Evolutionary conservation across 1,140 invertebrate species (phyloP).

Genomic region (Sesamia nonagrioides): DNA sequence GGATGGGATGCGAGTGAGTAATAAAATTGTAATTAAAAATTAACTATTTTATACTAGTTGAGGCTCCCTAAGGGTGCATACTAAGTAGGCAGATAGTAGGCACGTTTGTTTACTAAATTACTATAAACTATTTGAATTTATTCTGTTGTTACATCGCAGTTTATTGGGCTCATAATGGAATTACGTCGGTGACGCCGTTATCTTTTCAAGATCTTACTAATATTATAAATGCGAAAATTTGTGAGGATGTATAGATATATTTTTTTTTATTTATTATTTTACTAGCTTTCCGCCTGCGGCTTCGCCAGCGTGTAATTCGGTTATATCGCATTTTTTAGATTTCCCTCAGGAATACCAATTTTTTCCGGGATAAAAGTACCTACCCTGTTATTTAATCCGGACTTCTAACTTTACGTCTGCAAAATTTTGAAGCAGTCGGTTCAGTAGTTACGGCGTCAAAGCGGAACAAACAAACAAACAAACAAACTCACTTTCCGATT

Average conservation of each 20-base stretch:
- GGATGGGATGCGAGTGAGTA: constrained; percentile 79
- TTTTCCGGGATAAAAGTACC: no score
- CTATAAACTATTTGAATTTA: constrained; percentile 85
- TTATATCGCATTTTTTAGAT: no score
- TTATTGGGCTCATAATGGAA: constrained; percentile 61
- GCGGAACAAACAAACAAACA: no score
- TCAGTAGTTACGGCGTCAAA: no score
- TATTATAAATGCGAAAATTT: no score
- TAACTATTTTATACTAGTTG: constrained; percentile 80
- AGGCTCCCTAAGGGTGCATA: constrained; percentile 81
- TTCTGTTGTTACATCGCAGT: constrained; percentile 63
- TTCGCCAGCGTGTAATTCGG: no score
- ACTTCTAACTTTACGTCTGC: no score
- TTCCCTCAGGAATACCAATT: no score
- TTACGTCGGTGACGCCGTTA: constrained; percentile 4
- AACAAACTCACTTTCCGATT: no score
- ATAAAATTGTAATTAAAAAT: constrained; percentile 87
- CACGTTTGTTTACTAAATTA: constrained; percentile 81
- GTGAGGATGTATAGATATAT: neutral
- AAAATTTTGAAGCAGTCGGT: no score
- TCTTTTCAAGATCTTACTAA: neutral
- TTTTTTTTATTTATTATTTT: neutral
- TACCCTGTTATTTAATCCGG: no score
- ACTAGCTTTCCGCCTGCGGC: no score
- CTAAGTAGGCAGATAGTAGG: constrained; percentile 76